A percentile compares a stretch with the other conserved stretches of the same genome.
Conservation (phyloP, 2,113 vertebrate species). For the Notechis scutatus region DNA sequence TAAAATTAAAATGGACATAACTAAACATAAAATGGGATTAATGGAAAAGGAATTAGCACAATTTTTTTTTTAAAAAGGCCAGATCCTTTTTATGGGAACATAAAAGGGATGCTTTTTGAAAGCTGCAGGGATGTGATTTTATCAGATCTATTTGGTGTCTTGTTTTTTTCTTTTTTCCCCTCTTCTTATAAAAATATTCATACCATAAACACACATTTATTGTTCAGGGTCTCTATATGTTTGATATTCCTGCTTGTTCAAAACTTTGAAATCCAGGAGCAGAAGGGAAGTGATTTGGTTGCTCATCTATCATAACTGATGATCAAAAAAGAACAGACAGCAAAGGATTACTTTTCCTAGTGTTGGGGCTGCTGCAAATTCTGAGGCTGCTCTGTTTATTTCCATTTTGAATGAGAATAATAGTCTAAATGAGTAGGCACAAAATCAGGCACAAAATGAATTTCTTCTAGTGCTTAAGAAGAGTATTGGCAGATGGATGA, state of each 20-base stretch:
- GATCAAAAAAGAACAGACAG: not conserved
- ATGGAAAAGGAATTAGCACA: no score
- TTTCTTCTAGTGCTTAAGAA: not conserved
- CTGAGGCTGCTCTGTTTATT: not conserved
- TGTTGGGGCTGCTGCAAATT: not conserved
- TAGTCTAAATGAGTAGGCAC: not conserved
- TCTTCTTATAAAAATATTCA: not conserved
- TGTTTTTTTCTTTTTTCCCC: no score
- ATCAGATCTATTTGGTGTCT: not conserved
- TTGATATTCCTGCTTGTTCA: not conserved
- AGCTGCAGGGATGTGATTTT: slow-evolving; percentile 11
- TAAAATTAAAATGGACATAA: no score
- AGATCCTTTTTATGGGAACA: not conserved
- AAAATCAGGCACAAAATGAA: slow-evolving; percentile 24
- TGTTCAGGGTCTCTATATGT: not conserved
- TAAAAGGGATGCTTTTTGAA: not conserved
- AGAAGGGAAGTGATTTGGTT: not conserved
- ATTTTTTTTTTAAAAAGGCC: no score
- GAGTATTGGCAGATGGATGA: slow-evolving; percentile 2
- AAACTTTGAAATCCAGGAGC: not conserved
- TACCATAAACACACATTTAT: not conserved
- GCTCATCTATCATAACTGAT: not conserved
- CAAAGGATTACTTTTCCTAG: not conserved
- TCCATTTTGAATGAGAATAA: not conserved
- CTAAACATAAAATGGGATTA: no score